Percentiles rank a stretch among this genome's conserved stretches.
Conservation (phyloP, 2,113 vertebrate genomes). For the Chaetops frenatus region DNA sequence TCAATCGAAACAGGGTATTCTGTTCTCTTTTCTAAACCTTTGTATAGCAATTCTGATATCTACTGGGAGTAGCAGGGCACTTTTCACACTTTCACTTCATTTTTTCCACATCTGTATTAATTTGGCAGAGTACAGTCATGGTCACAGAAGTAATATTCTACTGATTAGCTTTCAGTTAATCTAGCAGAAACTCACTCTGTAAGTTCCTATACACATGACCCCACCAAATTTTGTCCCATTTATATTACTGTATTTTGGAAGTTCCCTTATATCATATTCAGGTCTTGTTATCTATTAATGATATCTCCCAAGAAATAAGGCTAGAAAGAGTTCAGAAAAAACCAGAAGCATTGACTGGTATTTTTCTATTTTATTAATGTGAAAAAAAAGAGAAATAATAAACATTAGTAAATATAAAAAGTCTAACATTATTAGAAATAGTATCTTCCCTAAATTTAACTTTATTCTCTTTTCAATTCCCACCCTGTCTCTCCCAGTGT, state of each 20-base stretch:
- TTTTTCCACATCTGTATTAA: background rate
- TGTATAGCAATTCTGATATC: background rate
- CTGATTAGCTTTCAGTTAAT: background rate
- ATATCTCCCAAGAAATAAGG: background rate
- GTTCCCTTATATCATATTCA: background rate
- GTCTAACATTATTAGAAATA: background rate
- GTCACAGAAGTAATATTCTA: background rate
- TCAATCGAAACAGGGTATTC: background rate
- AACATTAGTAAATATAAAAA: background rate
- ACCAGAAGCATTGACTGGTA: background rate
- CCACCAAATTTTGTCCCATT: background rate
- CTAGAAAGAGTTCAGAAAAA: background rate
- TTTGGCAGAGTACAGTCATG: background rate
- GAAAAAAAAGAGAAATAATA: background rate
- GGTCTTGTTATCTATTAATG: background rate
- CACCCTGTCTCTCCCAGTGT: background rate
- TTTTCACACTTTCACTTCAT: background rate
- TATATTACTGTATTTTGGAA: background rate
- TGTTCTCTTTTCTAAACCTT: background rate
- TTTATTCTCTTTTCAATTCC: background rate
- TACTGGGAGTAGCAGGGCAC: background rate
- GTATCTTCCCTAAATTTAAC: background rate
- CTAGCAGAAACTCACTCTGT: background rate
- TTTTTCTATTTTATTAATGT: background rate
- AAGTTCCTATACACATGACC: background rate